A percentile compares a stretch with the other conserved stretches of the same genome.
Evolutionary conservation across 2,797 vertebrate species (phyloP).

Genomic region (Eurystomus glaucurus): DNA sequence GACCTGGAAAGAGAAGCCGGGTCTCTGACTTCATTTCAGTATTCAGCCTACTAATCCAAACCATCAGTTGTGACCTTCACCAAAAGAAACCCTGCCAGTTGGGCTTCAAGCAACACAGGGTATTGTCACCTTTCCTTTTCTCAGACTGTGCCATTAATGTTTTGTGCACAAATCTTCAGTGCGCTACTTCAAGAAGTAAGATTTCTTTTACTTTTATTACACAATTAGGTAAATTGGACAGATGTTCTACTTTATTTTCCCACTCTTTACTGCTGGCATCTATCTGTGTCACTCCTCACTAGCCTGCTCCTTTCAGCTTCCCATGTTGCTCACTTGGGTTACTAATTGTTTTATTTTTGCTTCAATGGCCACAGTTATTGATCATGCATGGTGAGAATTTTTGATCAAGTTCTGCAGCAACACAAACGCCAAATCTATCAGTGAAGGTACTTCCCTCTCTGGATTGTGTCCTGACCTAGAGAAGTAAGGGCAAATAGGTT

Average conservation of each 20-base stretch:
- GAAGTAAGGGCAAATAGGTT: accelerated
- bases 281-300: slow-evolving; percentile 4
- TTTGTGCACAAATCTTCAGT: background rate
- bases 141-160: background rate
- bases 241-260: slow-evolving; percentile 15
- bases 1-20: background rate
- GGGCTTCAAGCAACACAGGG: background rate
- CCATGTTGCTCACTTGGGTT: background rate
- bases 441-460: background rate
- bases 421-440: background rate
- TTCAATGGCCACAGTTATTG: background rate
- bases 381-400: background rate
- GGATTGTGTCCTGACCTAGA: background rate
- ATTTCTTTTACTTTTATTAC: slow-evolving; percentile 19
- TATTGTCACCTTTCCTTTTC: background rate
- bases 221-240: slow-evolving; percentile 36
- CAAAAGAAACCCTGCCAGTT: background rate
- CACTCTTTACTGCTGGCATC: slow-evolving; percentile 12
- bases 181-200: background rate
- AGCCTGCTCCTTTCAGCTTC: background rate
- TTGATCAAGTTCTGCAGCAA: background rate
- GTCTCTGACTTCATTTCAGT: background rate
- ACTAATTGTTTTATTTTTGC: slow-evolving; percentile 14
- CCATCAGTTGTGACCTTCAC: background rate
- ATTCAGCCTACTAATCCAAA: background rate